Conservation (phyloP, 2,113 vertebrate genomes). For the Eolophus roseicapilla region DNA sequence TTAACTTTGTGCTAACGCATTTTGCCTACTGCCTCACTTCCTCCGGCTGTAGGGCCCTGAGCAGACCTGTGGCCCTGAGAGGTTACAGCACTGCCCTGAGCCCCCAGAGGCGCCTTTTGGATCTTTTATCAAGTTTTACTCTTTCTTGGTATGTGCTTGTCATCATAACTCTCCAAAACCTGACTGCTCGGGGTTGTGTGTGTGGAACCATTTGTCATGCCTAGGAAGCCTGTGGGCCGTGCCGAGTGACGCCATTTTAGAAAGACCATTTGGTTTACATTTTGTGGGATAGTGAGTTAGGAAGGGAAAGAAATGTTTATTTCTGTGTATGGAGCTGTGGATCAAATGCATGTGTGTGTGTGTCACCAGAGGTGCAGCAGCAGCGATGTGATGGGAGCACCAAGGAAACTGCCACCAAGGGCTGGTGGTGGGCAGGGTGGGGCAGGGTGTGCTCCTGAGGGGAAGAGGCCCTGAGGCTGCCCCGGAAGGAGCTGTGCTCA, state of each 20-base stretch:
- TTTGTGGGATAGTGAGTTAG: not conserved
- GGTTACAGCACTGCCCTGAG: not conserved
- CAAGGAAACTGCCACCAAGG: not conserved
- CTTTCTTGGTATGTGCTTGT: rapidly evolving
- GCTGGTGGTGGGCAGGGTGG: not conserved
- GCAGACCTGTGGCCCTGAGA: not conserved
- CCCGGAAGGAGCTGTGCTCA: rapidly evolving
- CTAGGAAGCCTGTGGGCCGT: rapidly evolving
- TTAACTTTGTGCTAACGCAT: rapidly evolving
- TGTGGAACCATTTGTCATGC: rapidly evolving
- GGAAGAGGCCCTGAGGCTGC: rapidly evolving
- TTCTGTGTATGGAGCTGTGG: rapidly evolving
- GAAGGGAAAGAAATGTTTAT: not conserved
- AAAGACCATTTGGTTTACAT: rapidly evolving
- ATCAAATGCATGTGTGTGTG: rapidly evolving
- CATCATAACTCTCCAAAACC: rapidly evolving
- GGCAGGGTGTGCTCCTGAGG: not conserved
- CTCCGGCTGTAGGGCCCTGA: not conserved
- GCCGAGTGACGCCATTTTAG: rapidly evolving
- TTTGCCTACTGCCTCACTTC: not conserved
- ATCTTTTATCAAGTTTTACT: no score
- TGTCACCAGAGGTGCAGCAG: rapidly evolving
- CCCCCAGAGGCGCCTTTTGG: no score
- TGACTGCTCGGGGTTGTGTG: no score
- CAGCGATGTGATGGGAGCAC: rapidly evolving